Evolutionary conservation across 2,888 invertebrate species (phyloP), one percentile per base, ranked within the genome.

Genomic region (Diploptera punctata): DNA sequence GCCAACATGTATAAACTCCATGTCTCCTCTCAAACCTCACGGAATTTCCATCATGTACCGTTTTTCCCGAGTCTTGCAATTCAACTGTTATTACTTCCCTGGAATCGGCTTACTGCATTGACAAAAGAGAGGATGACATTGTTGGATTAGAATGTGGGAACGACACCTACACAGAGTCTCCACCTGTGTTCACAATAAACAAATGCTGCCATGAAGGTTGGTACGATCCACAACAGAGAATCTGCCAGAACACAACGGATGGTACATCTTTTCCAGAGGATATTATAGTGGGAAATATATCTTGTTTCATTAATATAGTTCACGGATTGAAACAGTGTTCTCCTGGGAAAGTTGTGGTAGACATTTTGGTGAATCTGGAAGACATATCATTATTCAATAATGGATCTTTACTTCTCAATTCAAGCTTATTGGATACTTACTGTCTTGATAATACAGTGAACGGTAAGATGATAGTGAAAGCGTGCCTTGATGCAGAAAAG

Each of bases 401-500:
- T 24, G 65, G 65, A n/a, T 3, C n/a, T 24, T 0, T 65, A 24
- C 7, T 65, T 7, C 33, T 65, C 10, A 47, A 65, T 13, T 24
- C 65, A 18, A 24, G 18, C 29, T 24, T 21, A 9, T 4, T 47
- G n/a, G 24, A 24, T 13, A 29, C 21, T 5, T 70, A 29, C 52
- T 70, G 70, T 31, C 26, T 70, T 13, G 70, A 70, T n/a, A 16
- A n/a, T 10, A 24, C 49, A 4, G 62, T 68, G 10, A 73, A 75
- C 31, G 31, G 31, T 7, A 31, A 79, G 10, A 76, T 77, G 26
- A n/a, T n/a, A n/a, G 75, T 77, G 24, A 72, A 79, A 18, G 73
- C 75, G 13, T 80, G 81, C 70, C 76, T 71, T 29, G 76, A 72
- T 0, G 21, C 71, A 2, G 74, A 73, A 18, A 77, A 73, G 19